Base-by-base conservation (phyloP, 2,797 vertebrate species). In the Hippocampus kuda region DNA sequence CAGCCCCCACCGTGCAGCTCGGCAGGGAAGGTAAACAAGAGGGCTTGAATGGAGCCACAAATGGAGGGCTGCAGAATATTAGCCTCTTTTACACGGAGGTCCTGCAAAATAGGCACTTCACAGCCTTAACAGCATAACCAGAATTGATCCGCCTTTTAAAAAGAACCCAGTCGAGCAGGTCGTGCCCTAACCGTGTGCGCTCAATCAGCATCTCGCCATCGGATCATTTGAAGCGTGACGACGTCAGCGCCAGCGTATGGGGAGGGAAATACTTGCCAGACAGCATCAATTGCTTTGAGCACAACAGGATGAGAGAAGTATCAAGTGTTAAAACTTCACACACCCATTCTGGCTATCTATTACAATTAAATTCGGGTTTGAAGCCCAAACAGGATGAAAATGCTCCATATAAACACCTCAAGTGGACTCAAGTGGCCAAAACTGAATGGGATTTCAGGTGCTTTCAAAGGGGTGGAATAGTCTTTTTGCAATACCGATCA, bases 21-120 rank as follows among this genome's bases (percentile, higher is more conserved):
- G 73, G 77, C 27, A 1, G 79, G 77, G 79, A 87, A 88, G 84
- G 84, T 88, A 88, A 89, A 89, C 87, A 89, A 83, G 53, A 70
- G 73, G 74, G 69, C 49, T 72, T 70, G 72, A 67, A 63, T 54
- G 68, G 74, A 79, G 53, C 34, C 38, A n/a, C 61, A 63, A 63
- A 63, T 41, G 30, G 44, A 26, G 24, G 63, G 24, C 63, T 65
- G 42, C 71, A 70, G 67, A 42, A 67, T 67, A 72, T 60, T 30
- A 60, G 27, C 57, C 57, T 9, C 13, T 34, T 34, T 30, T 13
- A 60, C 57, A 60, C 27, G 22, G 16, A 60, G 30, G 18, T 34
- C 7, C 27, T 16, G 9, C 30, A 27, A 61, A 34, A 61, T 61
- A 16, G 27, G 15, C 27, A 61, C 59, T 27, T 59, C 11, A 16